A percentile compares a stretch with the other conserved stretches of the same genome.
Conservation (phyloP, 1,140 invertebrate genomes). For the Procambarus virginalis region DNA sequence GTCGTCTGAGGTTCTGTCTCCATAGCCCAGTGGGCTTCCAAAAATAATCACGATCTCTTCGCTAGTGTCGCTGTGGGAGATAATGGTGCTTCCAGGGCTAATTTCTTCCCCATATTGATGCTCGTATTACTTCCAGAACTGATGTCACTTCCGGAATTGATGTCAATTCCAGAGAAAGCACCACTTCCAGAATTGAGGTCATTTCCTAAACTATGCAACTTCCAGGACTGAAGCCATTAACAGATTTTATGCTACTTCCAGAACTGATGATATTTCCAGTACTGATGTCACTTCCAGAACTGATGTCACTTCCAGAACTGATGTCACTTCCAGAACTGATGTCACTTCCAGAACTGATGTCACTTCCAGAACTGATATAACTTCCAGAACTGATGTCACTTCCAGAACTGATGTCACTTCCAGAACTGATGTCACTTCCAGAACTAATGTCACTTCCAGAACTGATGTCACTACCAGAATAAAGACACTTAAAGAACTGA, state of each 20-base stretch:
- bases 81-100: no score
- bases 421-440: no score
- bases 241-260: neutral
- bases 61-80: no score
- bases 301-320: neutral
- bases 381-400: no score
- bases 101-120: neutral
- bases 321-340: neutral
- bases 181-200: neutral
- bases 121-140: neutral
- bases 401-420: no score
- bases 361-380: neutral
- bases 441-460: no score
- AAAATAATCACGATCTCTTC: no score
- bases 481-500: no score
- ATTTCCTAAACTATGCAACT: neutral
- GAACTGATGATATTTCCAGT: neutral
- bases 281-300: neutral
- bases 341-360: neutral
- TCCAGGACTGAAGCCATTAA: neutral
- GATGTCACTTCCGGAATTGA: no score
- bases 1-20: no score
- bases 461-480: no score
- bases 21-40: no score
- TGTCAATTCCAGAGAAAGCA: neutral